Base-by-base conservation (phyloP, 2,888 invertebrate species). In the Troglohyphantes excavatus region DNA sequence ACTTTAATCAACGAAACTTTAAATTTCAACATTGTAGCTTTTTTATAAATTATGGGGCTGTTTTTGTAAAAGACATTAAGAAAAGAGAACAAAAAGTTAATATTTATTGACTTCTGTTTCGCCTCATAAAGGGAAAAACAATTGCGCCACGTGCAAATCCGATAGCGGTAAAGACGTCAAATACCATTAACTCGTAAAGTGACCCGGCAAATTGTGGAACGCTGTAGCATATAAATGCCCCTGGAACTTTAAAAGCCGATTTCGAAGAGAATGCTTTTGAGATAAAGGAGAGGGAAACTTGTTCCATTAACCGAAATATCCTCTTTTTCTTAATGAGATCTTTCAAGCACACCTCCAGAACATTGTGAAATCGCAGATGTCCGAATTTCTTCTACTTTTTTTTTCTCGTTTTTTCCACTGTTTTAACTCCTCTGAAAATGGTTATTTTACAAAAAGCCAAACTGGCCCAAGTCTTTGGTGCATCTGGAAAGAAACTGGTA, bases 221-320 rank as follows among this genome's bases (percentile, higher is more conserved):
- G 81, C 13, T 53, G 29, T 23, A 59, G 29, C 11, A 53, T 27
- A 13, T 26, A 19, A 26, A 39, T 19, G 26, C 26, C 59, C 19
- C 53, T 59, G 81, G 53, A 82, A 82, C 81, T 82, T 82, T 82
- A 82, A 82, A 68, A 82, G 67, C 70, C 53, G 67, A 46, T 53
- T 81, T 81, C 65, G 27, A 76, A 33, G 21, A 23, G 29, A 43
- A 43, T n/a, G 53, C 46, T 26, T 68, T 59, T 33, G 68, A 43
- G 29, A 39, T 59, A 27, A 19, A 61, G 19, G 33, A 19, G 61
- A 59, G 39, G 33, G 70, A 70, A 82, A 68, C 33, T 68, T 59
- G 53, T 67, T 67, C 59, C 68, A 82, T 70, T 70, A 70, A 33
- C 17, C 27, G 13, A 19, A 21, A 29, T 21, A n/a, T 21, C 43